Percentiles rank a stretch among this genome's conserved stretches.
These are phyloP conservation scores for Gastrophryne carolinensis DNA, from an alignment of 2,797 vertebrate genomes.

Conservation along the genomic window DNA sequence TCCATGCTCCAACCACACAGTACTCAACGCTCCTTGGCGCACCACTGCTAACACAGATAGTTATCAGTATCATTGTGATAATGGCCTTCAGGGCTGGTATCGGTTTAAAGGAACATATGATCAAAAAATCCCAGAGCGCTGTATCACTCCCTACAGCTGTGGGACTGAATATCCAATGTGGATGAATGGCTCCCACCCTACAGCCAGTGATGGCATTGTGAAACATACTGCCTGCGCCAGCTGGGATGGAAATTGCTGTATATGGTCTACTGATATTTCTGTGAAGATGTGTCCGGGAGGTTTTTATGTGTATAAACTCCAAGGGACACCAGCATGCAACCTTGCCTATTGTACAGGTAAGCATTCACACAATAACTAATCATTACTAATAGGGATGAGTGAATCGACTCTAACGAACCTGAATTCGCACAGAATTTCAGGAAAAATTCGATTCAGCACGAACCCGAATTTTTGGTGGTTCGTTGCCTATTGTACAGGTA, in stretches of 20 bases:
- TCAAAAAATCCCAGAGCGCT: constrained; percentile 52
- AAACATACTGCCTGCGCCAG: constrained; percentile 50
- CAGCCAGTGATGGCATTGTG: constrained; percentile 47
- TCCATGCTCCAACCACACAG: not conserved
- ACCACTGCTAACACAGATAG: not conserved
- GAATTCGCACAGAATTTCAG: too few relatives aligned
- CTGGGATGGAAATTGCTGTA: constrained; percentile 53
- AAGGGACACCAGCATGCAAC: constrained; percentile 16
- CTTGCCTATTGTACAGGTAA: constrained; percentile 58
- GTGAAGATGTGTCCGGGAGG: constrained; percentile 54
- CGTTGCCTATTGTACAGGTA: constrained; percentile 58
- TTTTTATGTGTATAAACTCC: constrained; percentile 56
- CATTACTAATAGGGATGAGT: too few relatives aligned
- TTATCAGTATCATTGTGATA: constrained; percentile 44
- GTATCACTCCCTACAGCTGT: constrained; percentile 41
- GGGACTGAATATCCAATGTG: constrained; percentile 55
- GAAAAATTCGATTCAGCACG: too few relatives aligned
- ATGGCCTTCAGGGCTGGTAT: constrained; percentile 48
- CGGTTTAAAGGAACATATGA: constrained; percentile 55
- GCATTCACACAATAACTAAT: not conserved
- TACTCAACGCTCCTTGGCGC: not conserved
- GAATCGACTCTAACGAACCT: too few relatives aligned
- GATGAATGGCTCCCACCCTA: constrained; percentile 55
- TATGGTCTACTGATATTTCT: constrained; percentile 44
- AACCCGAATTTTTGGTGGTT: too few relatives aligned